These are phyloP conservation scores for Pagrus major DNA, from an alignment of 2,113 vertebrate genomes.

Conservation along the genomic window DNA sequence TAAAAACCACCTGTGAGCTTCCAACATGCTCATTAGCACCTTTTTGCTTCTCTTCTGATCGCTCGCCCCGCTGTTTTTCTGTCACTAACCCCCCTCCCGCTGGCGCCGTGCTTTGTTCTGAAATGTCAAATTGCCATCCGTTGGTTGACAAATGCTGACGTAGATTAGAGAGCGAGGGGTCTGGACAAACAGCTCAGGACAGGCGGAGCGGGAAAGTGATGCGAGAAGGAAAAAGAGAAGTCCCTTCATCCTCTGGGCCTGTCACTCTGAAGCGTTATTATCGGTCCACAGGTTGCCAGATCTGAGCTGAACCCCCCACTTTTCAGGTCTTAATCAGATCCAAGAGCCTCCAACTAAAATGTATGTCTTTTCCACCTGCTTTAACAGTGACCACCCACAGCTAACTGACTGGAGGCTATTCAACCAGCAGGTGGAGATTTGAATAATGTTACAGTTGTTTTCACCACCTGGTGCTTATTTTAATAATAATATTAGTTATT, in stretches of 20 bases:
- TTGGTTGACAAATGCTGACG: constrained; percentile 41
- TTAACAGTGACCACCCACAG: background rate
- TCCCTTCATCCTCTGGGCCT: constrained; percentile 17
- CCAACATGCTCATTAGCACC: constrained; percentile 75
- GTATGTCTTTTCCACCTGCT: background rate
- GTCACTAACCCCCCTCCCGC: constrained; percentile 5
- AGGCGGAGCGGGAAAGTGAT: constrained; percentile 8
- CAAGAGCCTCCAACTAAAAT: background rate
- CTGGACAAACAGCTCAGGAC: constrained; percentile 56
- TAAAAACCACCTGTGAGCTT: constrained; percentile 70
- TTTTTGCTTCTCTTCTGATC: constrained; percentile 58
- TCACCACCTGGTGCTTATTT: background rate
- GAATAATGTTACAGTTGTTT: background rate
- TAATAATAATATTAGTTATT: background rate
- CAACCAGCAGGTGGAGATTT: background rate
- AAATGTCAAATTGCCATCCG: constrained; percentile 66
- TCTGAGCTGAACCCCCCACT: constrained; percentile 23
- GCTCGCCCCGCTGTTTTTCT: constrained; percentile 34
- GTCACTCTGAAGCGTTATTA: constrained; percentile 32
- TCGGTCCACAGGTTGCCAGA: constrained; percentile 33
- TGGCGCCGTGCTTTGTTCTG: constrained; percentile 56
- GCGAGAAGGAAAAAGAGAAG: constrained; percentile 25
- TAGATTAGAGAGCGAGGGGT: constrained; percentile 60
- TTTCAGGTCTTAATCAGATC: constrained; percentile 40
- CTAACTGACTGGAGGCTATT: background rate